Conservation (phyloP, 2,888 invertebrate genomes). For the Tachina grossa region DNA sequence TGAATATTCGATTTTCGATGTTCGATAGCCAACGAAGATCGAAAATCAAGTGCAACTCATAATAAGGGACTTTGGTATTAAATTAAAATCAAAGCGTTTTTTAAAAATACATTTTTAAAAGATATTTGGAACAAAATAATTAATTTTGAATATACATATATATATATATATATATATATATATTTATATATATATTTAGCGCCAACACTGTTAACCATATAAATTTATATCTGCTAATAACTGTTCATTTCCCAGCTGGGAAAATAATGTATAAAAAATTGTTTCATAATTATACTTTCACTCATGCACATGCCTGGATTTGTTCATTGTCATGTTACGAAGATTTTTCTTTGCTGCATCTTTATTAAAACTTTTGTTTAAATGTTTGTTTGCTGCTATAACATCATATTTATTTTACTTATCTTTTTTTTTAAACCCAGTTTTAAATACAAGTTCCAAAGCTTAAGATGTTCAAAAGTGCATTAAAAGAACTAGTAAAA, state of each 20-base stretch:
- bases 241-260: slow-evolving; percentile 37
- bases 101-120: too few relatives aligned
- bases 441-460: slow-evolving; percentile 53
- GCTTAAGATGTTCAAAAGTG: slow-evolving; percentile 67
- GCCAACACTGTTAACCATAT: too few relatives aligned
- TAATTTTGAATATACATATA: too few relatives aligned
- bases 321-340: slow-evolving; percentile 35
- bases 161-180: too few relatives aligned
- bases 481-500: slow-evolving; percentile 51
- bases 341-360: slow-evolving; percentile 2
- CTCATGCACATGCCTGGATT: slow-evolving; percentile 16
- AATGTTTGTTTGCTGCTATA: slow-evolving; percentile 3
- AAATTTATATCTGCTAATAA: background rate
- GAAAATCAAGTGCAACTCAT: too few relatives aligned
- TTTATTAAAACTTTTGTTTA: slow-evolving; percentile 18
- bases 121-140: too few relatives aligned
- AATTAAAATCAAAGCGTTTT: too few relatives aligned
- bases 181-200: too few relatives aligned
- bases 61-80: too few relatives aligned
- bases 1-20: too few relatives aligned
- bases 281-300: slow-evolving; percentile 21
- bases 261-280: slow-evolving; percentile 20
- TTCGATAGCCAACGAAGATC: too few relatives aligned
- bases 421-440: slow-evolving; percentile 47
- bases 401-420: slow-evolving; percentile 2